Conservation (phyloP, 1,140 invertebrate genomes). For the Aricia agestis region DNA sequence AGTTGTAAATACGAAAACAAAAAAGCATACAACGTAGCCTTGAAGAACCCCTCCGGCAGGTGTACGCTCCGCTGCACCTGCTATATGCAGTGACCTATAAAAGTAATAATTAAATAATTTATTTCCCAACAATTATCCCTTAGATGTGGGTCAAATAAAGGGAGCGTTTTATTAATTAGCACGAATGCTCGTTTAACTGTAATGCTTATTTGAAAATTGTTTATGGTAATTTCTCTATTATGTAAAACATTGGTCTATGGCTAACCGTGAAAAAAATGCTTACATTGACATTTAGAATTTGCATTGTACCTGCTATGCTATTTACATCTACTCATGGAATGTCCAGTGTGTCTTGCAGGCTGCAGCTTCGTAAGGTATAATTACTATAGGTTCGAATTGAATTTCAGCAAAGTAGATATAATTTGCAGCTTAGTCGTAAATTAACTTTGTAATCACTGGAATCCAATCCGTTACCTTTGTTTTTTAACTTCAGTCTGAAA, state of each 20-base stretch:
- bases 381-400: not conserved
- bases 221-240: slow-evolving; percentile 11
- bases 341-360: not conserved
- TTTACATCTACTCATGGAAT: not conserved
- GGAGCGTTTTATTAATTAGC: slow-evolving; percentile 22
- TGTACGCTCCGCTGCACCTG: slow-evolving; percentile 62
- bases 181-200: not conserved
- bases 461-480: not conserved
- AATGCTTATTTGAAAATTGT: not conserved
- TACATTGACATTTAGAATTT: not conserved
- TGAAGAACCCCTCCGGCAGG: slow-evolving; percentile 62
- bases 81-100: slow-evolving; percentile 73
- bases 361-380: not conserved
- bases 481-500: not conserved
- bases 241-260: not conserved
- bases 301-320: not conserved
- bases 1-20: slow-evolving; percentile 14
- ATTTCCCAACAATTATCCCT: slow-evolving; percentile 62
- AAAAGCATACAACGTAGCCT: slow-evolving; percentile 39
- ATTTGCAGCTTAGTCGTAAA: not conserved
- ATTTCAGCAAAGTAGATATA: not conserved
- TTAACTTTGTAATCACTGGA: not conserved
- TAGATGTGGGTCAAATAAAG: slow-evolving; percentile 73
- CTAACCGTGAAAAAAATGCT: not conserved
- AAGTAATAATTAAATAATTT: slow-evolving; percentile 73